phyloP scores from a whole-genome alignment of 2,888 invertebrate genomes.

The Eristalis arbustorum region DNA sequence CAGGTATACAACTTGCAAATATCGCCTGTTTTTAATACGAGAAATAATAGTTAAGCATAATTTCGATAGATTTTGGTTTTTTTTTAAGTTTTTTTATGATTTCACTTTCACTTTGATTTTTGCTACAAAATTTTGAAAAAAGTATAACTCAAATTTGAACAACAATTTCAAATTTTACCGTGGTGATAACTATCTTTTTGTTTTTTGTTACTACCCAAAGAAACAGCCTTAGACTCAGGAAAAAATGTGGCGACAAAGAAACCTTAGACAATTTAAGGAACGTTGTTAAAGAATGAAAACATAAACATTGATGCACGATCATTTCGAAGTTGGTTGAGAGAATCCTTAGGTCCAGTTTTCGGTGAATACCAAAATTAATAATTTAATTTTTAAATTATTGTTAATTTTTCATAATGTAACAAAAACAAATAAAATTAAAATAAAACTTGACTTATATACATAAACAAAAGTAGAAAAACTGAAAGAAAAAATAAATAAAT shows the following conservation, averaged over 20 bases:
- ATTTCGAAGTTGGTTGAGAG: conserved; percentile 28
- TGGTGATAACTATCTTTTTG: conserved; percentile 4
- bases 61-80: conserved; percentile 73
- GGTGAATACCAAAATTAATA: conserved; percentile 66
- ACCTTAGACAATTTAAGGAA: not conserved
- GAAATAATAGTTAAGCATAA: conserved; percentile 77
- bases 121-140: conserved; percentile 61
- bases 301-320: not conserved
- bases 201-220: conserved; percentile 44
- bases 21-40: conserved; percentile 89
- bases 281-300: conserved; percentile 2
- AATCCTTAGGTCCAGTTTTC: conserved; percentile 69
- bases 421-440: conserved; percentile 36
- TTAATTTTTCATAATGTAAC: conserved; percentile 25
- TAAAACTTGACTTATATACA: conserved; percentile 58
- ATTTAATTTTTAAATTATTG: conserved; percentile 42
- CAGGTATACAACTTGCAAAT: conserved; percentile 99
- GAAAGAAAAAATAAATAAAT: conserved; percentile 21
- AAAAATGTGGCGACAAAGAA: conserved; percentile 15
- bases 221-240: conserved; percentile 31
- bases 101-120: conserved; percentile 42
- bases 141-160: conserved; percentile 54
- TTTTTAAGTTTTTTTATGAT: conserved; percentile 69
- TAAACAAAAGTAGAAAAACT: conserved; percentile 46
- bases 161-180: conserved; percentile 46